Conservation (phyloP, 2,113 vertebrate genomes). For the Zapus hudsonius region DNA sequence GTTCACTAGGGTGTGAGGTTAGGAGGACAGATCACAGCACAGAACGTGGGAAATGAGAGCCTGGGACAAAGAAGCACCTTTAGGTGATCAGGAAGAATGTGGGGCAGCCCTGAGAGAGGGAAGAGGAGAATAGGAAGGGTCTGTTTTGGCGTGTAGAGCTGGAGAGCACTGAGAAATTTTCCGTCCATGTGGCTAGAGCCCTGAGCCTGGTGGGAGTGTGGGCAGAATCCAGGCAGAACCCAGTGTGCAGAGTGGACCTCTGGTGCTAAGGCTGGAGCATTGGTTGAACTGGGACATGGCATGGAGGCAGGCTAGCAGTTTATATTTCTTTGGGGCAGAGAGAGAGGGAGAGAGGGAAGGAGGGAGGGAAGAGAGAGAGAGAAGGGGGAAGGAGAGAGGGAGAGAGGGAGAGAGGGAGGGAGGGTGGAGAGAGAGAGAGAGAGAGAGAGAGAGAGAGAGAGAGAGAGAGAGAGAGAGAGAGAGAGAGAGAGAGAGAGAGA, state of each 20-base stretch:
- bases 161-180: neutral
- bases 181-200: neutral
- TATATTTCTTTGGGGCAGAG: neutral
- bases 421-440: too few relatives aligned
- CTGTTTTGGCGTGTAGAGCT: neutral
- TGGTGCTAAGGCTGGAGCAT: neutral
- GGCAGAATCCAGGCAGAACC: neutral
- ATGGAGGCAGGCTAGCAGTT: rapidly evolving
- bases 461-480: too few relatives aligned
- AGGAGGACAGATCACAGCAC: neutral
- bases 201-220: neutral
- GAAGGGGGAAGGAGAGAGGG: too few relatives aligned
- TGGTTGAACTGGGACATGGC: neutral
- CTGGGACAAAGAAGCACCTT: neutral
- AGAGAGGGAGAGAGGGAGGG: too few relatives aligned
- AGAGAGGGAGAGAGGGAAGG: too few relatives aligned
- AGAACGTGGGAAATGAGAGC: neutral
- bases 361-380: too few relatives aligned
- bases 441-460: too few relatives aligned
- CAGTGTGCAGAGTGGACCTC: neutral
- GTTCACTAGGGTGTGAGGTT: neutral
- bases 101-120: too few relatives aligned
- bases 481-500: too few relatives aligned
- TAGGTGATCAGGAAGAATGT: neutral
- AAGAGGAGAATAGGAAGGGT: neutral